Conservation (phyloP, 2,888 invertebrate species). For the Eubasilissa splendida region DNA sequence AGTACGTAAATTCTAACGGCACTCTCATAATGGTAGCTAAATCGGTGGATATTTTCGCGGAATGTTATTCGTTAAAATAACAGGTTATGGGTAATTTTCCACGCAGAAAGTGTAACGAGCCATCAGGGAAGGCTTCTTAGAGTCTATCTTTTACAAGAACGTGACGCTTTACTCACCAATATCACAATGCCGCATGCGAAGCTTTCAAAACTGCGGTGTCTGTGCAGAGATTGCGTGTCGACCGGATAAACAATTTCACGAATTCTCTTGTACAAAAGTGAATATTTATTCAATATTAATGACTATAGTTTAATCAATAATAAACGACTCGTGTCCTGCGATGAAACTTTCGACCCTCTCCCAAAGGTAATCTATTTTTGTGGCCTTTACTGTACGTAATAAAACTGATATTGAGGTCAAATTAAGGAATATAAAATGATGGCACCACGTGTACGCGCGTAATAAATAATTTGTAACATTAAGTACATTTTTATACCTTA, state of each 20-base stretch:
- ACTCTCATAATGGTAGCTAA: too few species aligned
- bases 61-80: too few species aligned
- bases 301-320: conserved; percentile 3
- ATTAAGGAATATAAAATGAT: conserved; percentile 32
- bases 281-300: conserved; percentile 31
- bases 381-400: conserved; percentile 16
- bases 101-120: too few species aligned
- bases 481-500: neutral
- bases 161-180: neutral
- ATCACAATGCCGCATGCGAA: neutral
- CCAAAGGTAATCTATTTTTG: conserved; percentile 23
- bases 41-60: too few species aligned
- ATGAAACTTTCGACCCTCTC: neutral
- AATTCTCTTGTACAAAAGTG: neutral
- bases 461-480: conserved; percentile 18
- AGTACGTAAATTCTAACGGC: too few species aligned
- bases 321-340: neutral
- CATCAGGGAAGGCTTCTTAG: too few species aligned
- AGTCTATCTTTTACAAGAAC: neutral
- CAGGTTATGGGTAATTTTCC: too few species aligned
- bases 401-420: conserved; percentile 28
- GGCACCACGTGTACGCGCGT: conserved; percentile 13
- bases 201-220: too few species aligned
- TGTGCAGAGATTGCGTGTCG: too few species aligned
- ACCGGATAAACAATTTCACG: too few species aligned